A percentile compares a stretch with the other conserved stretches of the same genome.
These are phyloP conservation scores for Lamellibrachia satsuma DNA, from an alignment of 2,888 invertebrate species.

Conservation along the genomic window DNA sequence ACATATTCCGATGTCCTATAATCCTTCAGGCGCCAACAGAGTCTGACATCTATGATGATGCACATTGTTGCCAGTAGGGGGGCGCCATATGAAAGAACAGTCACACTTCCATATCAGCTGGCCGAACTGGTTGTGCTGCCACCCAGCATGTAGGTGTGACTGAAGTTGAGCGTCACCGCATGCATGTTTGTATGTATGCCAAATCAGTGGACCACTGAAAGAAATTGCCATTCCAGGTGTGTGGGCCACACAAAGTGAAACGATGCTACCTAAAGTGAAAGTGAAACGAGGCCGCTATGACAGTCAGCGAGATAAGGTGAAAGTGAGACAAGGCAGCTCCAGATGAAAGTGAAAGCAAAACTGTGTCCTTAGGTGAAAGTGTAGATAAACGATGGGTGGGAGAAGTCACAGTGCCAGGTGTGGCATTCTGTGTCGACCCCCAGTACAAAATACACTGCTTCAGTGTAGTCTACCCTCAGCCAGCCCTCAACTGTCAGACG, in stretches of 20 bases:
- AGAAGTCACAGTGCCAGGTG: background rate
- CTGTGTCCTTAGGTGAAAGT: background rate
- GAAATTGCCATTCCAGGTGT: background rate
- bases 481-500: too few species aligned
- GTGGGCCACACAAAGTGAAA: background rate
- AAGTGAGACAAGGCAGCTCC: conserved; percentile 7
- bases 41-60: conserved; percentile 10
- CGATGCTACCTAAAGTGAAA: background rate
- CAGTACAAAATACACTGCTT: background rate
- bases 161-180: background rate
- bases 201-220: background rate
- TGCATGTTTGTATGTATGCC: background rate
- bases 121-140: background rate
- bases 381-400: background rate
- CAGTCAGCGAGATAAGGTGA: background rate
- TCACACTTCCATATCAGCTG: background rate
- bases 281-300: background rate
- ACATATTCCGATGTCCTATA: conserved; percentile 12
- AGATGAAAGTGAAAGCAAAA: conserved; percentile 4
- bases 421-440: background rate
- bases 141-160: background rate
- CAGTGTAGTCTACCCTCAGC: background rate
- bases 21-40: background rate
- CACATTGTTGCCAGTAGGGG: background rate
- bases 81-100: background rate